Base-by-base conservation (phyloP, 2,113 vertebrate genomes). In the Oncorhynchus mykiss region DNA sequence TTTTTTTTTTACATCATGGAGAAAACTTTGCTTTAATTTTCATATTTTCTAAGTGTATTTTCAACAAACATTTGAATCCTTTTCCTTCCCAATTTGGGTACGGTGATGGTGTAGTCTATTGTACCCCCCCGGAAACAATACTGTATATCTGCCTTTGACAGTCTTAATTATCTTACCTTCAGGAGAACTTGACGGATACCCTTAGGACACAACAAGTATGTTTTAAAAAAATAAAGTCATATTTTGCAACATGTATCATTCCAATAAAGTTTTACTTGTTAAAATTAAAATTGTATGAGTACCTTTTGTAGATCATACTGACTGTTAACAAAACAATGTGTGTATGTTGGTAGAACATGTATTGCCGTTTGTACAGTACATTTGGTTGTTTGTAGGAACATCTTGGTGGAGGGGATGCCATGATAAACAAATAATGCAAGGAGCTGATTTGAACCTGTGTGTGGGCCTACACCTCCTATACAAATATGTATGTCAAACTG, bases 171-270 rank as follows among this genome's bases (percentile, higher is more conserved):
- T 94, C 92, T 93, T 93, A 92, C 91, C 91, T 92, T 93, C 93
- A 93, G 92, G 91, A 92, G 89, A 93, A 93, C 90, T 93, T 94
- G 92, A 93, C 90, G 88, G 91, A 91, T 91, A 92, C 90, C 91
- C 91, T 91, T 94, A 94, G 91, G 92, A 93, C 91, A 94, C 91
- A 93, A 92, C 87, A 87, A 92, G 85, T 93, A 94, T 93, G 92
- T 92, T 92, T 79, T 90, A 90, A 91, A 91, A 90, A 82, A 24
- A 76, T 66, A 64, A 92, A 93, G 89, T 93, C 94, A 94, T 94
- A 94, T 94, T 94, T 94, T 94, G 92, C 93, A 94, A 94, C 92
- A 93, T 94, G 93, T 94, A 94, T 94, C 93, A 94, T 94, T 94
- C 93, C 93, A 94, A 94, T 94, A 94, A 94, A 94, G 92, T 94